These are phyloP conservation scores for Harlomillsia oculata DNA, from an alignment of 1,140 invertebrate species.

Conservation along the genomic window DNA sequence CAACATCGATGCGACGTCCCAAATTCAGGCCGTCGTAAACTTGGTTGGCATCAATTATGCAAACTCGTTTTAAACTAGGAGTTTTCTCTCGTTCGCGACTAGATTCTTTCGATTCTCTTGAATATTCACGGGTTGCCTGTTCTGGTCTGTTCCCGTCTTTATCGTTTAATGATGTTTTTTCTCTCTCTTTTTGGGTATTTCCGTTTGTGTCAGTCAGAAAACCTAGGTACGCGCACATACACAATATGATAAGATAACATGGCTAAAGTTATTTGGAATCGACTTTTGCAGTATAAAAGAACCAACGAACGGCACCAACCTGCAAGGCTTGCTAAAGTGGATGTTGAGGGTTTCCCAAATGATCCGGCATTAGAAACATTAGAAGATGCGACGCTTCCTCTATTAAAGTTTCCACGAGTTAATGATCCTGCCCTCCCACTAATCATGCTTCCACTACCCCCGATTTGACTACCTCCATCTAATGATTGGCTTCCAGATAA, in stretches of 20 bases:
- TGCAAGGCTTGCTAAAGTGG: slow-evolving; percentile 67
- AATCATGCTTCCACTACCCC: too few species aligned
- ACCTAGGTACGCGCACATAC: slow-evolving; percentile 5
- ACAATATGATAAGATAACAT: neutral
- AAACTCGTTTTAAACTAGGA: slow-evolving; percentile 34
- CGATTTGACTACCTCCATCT: slow-evolving; percentile 44
- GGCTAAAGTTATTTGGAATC: neutral
- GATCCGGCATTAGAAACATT: slow-evolving; percentile 52
- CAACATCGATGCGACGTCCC: slow-evolving; percentile 73
- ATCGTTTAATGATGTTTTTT: slow-evolving; percentile 7
- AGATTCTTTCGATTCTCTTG: too few species aligned
- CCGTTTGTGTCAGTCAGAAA: slow-evolving; percentile 33
- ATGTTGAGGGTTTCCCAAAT: slow-evolving; percentile 68
- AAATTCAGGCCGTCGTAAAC: slow-evolving; percentile 79
- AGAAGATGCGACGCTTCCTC: slow-evolving; percentile 56
- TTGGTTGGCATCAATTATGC: slow-evolving; percentile 60
- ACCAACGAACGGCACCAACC: slow-evolving; percentile 40
- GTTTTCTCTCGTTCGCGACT: slow-evolving; percentile 29
- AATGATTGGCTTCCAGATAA: slow-evolving; percentile 49
- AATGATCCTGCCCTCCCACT: slow-evolving; percentile 43
- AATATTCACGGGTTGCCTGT: too few species aligned
- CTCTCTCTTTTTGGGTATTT: slow-evolving; percentile 27
- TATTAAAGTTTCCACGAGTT: slow-evolving; percentile 51
- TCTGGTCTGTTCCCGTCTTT: slow-evolving; percentile 14
- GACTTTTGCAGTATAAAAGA: neutral